Evolutionary conservation across 2,888 invertebrate genomes (phyloP), one percentile per base, ranked within the genome.

Genomic region (Carcina quercana): DNA sequence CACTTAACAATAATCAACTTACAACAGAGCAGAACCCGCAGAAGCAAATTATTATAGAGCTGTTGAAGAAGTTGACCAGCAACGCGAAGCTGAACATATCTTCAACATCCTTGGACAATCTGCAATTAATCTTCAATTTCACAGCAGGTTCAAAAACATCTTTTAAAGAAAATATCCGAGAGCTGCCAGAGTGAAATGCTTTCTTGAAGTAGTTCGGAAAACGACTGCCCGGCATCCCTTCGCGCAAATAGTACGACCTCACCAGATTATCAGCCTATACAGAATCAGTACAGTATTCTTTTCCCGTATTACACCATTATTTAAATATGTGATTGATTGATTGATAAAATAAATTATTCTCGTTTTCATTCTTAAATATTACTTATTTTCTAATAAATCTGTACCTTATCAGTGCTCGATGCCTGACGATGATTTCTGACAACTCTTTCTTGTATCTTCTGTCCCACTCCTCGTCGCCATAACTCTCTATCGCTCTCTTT

Each of bases 61-160:
- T 70, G 37, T 71, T 71, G 32, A 74, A 47, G 44, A 75, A 74
- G 37, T 75, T 75, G 5, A 73, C 53, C 0, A 75, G 59, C 28
- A 75, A 38, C 2, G 70, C 53, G 31, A 75, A 74, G 11, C 69
- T 59, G 35, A 64, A 69, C 44, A 68, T 40, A 2, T 53, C 32
- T 26, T 70, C 70, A 1, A 71, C 58, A 27, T 68, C 62, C 1
- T 42, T 47, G 1, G 68, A 46, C 13, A 70, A 45, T 32, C 69
- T 70, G 53, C 5, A 50, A 51, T 28, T 27, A 13, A 25, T n/a
- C n/a, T n/a, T n/a, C n/a, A n/a, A n/a, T n/a, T n/a, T n/a, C n/a
- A n/a, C n/a, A n/a, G n/a, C n/a, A n/a, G n/a, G n/a, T n/a, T n/a
- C n/a, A n/a, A n/a, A n/a, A n/a, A n/a, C n/a, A n/a, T n/a, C n/a